Conservation (phyloP, 1,140 invertebrate species). For the Drosophila lacteicornis region DNA sequence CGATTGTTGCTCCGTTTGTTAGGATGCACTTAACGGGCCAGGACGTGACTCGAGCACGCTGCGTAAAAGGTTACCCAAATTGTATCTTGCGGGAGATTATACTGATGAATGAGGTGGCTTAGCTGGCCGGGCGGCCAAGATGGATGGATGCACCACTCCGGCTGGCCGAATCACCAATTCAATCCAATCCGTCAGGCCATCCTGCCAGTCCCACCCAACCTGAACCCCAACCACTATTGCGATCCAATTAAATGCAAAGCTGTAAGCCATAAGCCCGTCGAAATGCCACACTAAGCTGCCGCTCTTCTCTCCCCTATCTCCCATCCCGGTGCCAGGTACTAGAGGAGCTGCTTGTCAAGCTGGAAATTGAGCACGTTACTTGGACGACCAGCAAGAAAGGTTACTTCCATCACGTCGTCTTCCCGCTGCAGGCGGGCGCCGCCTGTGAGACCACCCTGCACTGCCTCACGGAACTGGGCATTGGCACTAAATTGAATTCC, state of each 20-base stretch:
- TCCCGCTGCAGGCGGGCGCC: conserved; percentile 89
- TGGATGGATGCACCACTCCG: conserved; percentile 51
- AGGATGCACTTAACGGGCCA: conserved; percentile 67
- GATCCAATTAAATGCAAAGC: conserved; percentile 63
- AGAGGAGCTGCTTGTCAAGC: conserved; percentile 88
- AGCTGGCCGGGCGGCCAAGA: conserved; percentile 31
- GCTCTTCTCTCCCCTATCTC: conserved; percentile 4
- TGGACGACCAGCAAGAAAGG: conserved; percentile 89
- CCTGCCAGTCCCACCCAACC: not conserved
- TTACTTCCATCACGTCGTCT: conserved; percentile 89
- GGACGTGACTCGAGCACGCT: conserved; percentile 68
- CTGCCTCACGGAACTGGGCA: conserved; percentile 89
- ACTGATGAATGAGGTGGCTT: conserved; percentile 68
- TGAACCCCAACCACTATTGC: not conserved
- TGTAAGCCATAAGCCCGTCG: conserved; percentile 32
- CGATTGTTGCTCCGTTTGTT: conserved; percentile 35
- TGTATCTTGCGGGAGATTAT: conserved; percentile 58
- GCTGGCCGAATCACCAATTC: conserved; percentile 22
- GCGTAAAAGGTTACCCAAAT: conserved; percentile 58
- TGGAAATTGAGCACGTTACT: conserved; percentile 89
- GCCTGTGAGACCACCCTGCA: conserved; percentile 90
- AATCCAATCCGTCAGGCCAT: conserved; percentile 9
- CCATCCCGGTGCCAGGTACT: conserved; percentile 85
- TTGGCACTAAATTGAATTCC: conserved; percentile 89
- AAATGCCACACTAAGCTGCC: conserved; percentile 43